phyloP scores from a whole-genome alignment of 1,140 invertebrate species.

The Drosophila subpulchrella region DNA sequence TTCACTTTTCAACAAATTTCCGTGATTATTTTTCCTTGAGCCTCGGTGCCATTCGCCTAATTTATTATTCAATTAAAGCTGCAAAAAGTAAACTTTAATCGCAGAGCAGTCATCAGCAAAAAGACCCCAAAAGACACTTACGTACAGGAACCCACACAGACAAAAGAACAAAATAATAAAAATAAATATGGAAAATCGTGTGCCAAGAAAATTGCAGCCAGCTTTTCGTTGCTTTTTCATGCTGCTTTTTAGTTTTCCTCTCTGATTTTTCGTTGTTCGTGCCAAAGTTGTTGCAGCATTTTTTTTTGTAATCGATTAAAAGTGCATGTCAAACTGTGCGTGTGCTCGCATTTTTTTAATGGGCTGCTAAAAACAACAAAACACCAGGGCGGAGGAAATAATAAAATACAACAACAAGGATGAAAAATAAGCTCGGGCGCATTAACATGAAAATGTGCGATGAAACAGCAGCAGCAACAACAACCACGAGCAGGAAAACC shows the following conservation, averaged over 20 bases:
- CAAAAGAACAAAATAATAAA: constrained; percentile 32
- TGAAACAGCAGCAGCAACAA: constrained; percentile 44
- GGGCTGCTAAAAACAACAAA: constrained; percentile 75
- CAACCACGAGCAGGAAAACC: constrained; percentile 38
- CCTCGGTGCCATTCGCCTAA: constrained; percentile 68
- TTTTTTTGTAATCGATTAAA: constrained; percentile 70
- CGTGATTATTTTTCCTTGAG: constrained; percentile 27
- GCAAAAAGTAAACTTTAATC: constrained; percentile 79
- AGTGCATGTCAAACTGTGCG: constrained; percentile 80
- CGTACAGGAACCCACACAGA: constrained; percentile 37
- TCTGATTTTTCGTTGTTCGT: constrained; percentile 27
- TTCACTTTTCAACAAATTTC: constrained; percentile 1
- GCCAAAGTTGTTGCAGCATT: constrained; percentile 27
- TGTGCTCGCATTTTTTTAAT: constrained; percentile 77
- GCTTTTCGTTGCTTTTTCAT: constrained; percentile 22
- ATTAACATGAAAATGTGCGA: constrained; percentile 71
- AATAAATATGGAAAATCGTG: constrained; percentile 78
- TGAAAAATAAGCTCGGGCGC: constrained; percentile 60
- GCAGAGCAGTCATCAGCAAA: constrained; percentile 65
- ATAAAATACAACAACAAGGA: constrained; percentile 46
- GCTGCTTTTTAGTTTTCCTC: constrained; percentile 10
- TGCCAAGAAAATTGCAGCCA: constrained; percentile 68
- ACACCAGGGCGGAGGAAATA: constrained; percentile 42
- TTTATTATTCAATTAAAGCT: constrained; percentile 81
- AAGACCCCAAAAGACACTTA: constrained; percentile 42